Evolutionary conservation across 2,113 vertebrate genomes (phyloP).

Genomic region (Leptodactylus fuscus): DNA sequence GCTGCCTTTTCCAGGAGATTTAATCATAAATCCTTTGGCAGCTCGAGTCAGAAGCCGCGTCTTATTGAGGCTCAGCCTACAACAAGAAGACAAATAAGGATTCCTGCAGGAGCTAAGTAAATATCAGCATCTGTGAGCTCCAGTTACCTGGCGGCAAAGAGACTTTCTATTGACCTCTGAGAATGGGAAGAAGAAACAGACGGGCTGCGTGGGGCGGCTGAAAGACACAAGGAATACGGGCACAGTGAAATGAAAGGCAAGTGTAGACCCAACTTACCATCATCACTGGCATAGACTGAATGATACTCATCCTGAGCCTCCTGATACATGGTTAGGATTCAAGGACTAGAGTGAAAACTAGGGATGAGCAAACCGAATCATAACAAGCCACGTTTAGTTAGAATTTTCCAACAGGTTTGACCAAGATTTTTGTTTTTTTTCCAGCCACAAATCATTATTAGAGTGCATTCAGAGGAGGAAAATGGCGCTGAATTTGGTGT

Average conservation of each 20-base stretch:
- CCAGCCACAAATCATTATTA: too few species aligned
- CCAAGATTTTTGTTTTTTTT: too few species aligned
- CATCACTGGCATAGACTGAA: too few species aligned
- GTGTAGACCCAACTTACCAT: too few species aligned
- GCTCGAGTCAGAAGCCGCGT: constrained; percentile 85
- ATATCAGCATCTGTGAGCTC: neutral
- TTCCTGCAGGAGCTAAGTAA: neutral
- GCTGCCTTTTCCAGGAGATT: constrained; percentile 72
- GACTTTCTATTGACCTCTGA: constrained; percentile 81
- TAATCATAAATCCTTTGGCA: constrained; percentile 88
- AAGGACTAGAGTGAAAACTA: too few species aligned
- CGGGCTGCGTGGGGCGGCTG: constrained; percentile 79
- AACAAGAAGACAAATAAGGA: constrained; percentile 20
- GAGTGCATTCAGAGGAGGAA: too few species aligned
- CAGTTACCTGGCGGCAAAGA: constrained; percentile 86
- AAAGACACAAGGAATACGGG: constrained; percentile 56
- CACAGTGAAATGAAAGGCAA: neutral
- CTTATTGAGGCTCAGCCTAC: constrained; percentile 85
- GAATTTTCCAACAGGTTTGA: too few species aligned
- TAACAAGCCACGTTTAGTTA: too few species aligned
- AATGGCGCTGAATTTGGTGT: too few species aligned
- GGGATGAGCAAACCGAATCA: too few species aligned
- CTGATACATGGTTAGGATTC: too few species aligned
- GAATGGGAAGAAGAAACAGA: constrained; percentile 81
- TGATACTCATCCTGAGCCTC: too few species aligned